Conservation (phyloP, 2,113 vertebrate genomes). For the Ciconia maguari region DNA sequence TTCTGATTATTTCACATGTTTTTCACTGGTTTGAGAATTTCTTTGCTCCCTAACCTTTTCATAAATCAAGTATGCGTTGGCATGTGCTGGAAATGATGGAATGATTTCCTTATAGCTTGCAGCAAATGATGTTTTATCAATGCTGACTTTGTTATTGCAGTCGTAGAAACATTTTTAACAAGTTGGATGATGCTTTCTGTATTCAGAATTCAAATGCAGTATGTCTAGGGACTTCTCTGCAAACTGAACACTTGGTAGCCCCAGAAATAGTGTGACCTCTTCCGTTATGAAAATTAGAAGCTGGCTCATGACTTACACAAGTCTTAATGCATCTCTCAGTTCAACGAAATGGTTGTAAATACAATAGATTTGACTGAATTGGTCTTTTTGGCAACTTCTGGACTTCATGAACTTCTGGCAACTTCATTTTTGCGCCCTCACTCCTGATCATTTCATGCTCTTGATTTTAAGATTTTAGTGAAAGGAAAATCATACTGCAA, state of each 20-base stretch:
- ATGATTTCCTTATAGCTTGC: constrained; percentile 24
- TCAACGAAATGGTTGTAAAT: background rate
- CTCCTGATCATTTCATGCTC: background rate
- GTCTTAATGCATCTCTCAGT: background rate
- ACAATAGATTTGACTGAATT: background rate
- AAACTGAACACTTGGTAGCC: background rate
- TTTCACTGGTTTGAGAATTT: constrained; percentile 28
- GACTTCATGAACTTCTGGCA: too few relatives aligned
- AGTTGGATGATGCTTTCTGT: background rate
- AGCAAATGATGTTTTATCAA: background rate
- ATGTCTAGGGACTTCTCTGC: background rate
- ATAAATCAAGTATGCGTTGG: background rate
- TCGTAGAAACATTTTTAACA: background rate
- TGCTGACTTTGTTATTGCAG: background rate
- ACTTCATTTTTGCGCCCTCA: background rate
- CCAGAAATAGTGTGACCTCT: background rate
- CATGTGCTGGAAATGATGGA: background rate
- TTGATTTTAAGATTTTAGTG: background rate
- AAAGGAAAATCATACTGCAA: background rate
- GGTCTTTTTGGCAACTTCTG: background rate
- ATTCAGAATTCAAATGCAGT: background rate
- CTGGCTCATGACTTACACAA: background rate
- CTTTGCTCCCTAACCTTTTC: constrained; percentile 8
- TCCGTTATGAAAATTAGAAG: background rate
- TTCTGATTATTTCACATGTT: constrained; percentile 2